phyloP scores from a whole-genome alignment of 2,113 vertebrate species.

The Clarias magur region DNA sequence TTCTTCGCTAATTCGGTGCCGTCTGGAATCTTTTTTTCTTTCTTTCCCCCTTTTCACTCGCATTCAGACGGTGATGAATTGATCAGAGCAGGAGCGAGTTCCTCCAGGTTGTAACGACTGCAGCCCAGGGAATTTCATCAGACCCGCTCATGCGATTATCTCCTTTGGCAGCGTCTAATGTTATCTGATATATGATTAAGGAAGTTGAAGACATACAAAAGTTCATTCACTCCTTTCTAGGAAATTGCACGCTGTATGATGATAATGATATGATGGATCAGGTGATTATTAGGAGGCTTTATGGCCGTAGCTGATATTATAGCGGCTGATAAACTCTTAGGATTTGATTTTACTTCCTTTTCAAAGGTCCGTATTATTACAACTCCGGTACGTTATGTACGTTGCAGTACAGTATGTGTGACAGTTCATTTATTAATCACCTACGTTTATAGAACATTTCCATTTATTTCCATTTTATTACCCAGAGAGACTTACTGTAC shows the following conservation, averaged over 20 bases:
- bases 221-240: not conserved
- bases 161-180: not conserved
- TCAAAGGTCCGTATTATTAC: no score
- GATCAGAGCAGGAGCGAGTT: not conserved
- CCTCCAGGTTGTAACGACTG: not conserved
- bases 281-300: not conserved
- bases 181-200: not conserved
- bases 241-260: not conserved
- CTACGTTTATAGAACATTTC: not conserved
- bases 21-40: not conserved
- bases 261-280: not conserved
- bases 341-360: not conserved
- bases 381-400: not conserved
- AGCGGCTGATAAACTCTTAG: not conserved
- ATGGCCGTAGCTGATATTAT: no score
- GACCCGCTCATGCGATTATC: not conserved
- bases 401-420: no score
- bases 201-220: not conserved
- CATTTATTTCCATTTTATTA: not conserved
- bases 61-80: not conserved
- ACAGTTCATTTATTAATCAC: no score
- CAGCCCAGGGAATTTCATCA: not conserved
- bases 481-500: not conserved
- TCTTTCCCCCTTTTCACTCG: not conserved
- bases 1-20: not conserved